Evolutionary conservation across 2,113 vertebrate genomes (phyloP).

Genomic region (Aphelocoma coerulescens): DNA sequence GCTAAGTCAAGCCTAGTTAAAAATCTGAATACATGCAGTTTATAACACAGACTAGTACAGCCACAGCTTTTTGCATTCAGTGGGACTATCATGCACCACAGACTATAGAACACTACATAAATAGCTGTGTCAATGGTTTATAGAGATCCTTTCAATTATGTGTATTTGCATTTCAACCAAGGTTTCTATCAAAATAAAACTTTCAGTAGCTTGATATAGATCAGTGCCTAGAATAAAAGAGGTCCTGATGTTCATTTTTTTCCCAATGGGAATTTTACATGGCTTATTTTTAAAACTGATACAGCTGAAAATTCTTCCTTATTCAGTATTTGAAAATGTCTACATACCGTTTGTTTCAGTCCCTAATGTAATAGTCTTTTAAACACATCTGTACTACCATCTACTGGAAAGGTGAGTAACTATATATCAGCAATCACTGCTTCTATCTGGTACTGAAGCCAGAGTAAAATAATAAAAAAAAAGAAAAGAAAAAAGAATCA

Average conservation of each 20-base stretch:
- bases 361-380: constrained; percentile 40
- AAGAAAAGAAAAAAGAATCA: neutral
- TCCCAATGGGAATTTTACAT: neutral
- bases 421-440: constrained; percentile 40
- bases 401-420: constrained; percentile 76
- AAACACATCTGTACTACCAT: constrained; percentile 77
- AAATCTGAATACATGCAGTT: neutral
- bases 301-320: neutral
- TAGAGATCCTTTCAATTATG: neutral
- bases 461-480: neutral
- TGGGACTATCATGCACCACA: neutral
- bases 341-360: constrained; percentile 16
- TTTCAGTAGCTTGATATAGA: neutral
- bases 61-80: neutral
- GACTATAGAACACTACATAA: neutral
- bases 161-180: constrained; percentile 4
- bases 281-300: constrained; percentile 29
- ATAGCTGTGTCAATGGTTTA: neutral
- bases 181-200: constrained; percentile 14
- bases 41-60: neutral
- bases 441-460: neutral
- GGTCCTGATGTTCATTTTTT: neutral
- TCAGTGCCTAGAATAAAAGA: neutral
- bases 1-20: neutral
- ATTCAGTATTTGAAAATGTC: constrained; percentile 13